Conservation (phyloP, 1,140 invertebrate genomes). For the Andricus grossulariae region DNA sequence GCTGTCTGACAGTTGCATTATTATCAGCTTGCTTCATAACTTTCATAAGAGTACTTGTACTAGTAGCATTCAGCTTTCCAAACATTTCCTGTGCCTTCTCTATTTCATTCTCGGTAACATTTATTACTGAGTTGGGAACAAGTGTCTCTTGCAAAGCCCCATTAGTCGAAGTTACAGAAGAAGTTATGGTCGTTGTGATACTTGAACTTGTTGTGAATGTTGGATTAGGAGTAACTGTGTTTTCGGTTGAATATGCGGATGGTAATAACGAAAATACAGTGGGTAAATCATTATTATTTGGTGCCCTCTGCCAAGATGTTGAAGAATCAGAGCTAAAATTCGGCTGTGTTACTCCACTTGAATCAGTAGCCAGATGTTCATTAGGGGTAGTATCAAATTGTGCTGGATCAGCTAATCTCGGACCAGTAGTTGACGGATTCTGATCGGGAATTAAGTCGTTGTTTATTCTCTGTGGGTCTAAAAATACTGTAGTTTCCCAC, state of each 20-base stretch:
- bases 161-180: slow-evolving; percentile 60
- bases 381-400: slow-evolving; percentile 45
- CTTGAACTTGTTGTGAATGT: slow-evolving; percentile 60
- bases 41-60: slow-evolving; percentile 83
- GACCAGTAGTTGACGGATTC: slow-evolving; percentile 44
- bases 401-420: slow-evolving; percentile 37
- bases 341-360: slow-evolving; percentile 55
- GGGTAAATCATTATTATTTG: slow-evolving; percentile 66
- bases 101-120: slow-evolving; percentile 75
- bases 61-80: slow-evolving; percentile 84
- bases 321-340: slow-evolving; percentile 57
- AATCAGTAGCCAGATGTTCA: slow-evolving; percentile 45
- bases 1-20: slow-evolving; percentile 83
- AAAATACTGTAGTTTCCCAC: slow-evolving; percentile 81
- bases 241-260: slow-evolving; percentile 55
- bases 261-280: slow-evolving; percentile 70
- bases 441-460: slow-evolving; percentile 77
- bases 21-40: slow-evolving; percentile 88
- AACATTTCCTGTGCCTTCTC: slow-evolving; percentile 84
- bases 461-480: slow-evolving; percentile 84
- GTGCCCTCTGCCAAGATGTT: slow-evolving; percentile 65
- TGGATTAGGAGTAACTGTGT: slow-evolving; percentile 62
- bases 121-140: slow-evolving; percentile 45
- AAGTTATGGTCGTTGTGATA: slow-evolving; percentile 64
- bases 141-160: slow-evolving; percentile 37